phyloP scores from a whole-genome alignment of 2,888 invertebrate species.

The Cactoblastis cactorum region DNA sequence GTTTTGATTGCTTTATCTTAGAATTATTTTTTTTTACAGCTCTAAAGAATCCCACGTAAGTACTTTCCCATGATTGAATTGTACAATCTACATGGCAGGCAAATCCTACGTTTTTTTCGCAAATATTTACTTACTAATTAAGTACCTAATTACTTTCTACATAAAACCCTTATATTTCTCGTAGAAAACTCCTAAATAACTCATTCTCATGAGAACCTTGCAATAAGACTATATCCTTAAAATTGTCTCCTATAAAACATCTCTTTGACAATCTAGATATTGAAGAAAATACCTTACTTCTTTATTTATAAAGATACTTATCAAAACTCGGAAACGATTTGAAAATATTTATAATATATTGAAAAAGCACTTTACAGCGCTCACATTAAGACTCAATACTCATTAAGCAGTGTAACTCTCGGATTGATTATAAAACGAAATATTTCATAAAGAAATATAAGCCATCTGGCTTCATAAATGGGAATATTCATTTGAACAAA shows the following conservation, averaged over 20 bases:
- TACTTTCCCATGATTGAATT: no score
- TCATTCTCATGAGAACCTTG: constrained; percentile 17
- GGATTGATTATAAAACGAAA: neutral
- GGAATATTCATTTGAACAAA: constrained; percentile 15
- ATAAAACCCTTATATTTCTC: no score
- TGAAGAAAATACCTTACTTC: neutral
- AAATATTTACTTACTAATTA: no score
- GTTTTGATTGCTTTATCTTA: no score
- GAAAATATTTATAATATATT: neutral
- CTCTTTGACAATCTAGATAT: neutral
- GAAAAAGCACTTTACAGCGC: neutral
- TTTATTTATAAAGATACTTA: neutral
- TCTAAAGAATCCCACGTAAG: no score
- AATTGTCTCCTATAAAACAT: constrained; percentile 11
- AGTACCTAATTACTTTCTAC: no score
- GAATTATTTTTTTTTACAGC: no score
- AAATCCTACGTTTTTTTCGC: no score
- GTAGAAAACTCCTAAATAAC: constrained; percentile 11
- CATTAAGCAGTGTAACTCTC: neutral
- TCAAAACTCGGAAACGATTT: neutral
- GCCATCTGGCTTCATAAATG: constrained; percentile 2
- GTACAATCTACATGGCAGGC: no score
- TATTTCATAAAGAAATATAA: constrained; percentile 12
- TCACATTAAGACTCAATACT: neutral
- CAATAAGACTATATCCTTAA: constrained; percentile 10